Evolutionary conservation across 1,140 invertebrate species (phyloP), one percentile per base, ranked within the genome.

Genomic region (Bombus balteatus): DNA sequence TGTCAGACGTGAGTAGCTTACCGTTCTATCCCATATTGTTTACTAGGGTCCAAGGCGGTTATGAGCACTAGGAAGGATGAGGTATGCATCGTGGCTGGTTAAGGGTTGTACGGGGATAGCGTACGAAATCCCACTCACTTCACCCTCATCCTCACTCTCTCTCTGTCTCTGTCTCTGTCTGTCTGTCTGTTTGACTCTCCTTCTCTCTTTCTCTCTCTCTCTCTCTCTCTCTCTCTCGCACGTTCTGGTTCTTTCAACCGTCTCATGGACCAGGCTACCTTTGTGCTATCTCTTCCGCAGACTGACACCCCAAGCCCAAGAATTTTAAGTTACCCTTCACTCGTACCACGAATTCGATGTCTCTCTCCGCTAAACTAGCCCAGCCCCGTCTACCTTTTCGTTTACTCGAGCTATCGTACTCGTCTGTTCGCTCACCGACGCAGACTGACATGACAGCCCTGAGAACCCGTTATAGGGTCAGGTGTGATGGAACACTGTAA

Each of bases 1-100:
- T 77, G 85, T 89, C 82, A 91, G 81, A 90, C 89, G 87, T 90
- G 90, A 90, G 53, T 78, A 47, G 87, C 83, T 90, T 88, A 86
- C 89, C 59, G 43, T 43, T 6, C 73, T 18, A 80, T 79, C 77
- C 80, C 57, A 68, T 83, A 90, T 90, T 90, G 88, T 90, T 90
- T 90, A 90, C 86, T 15, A 39, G 84, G 59, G 59, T 85, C 70
- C 78, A 37, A 68, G 70, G 77, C 70, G 78, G 81, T 86, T 86
- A 86, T 86, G 80, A 75, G 85, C 10, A 37, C 32, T 37, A 25
- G 70, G 34, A 47, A 65, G 57, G 43, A 43, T n/a, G 72, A 70
- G 59, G 62, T 75, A 83, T 86, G 80, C 78, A 77, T 71, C 72
- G 85, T 37, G 85, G 84, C 41, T 83, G 74, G 85, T 83, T 76